Base-by-base conservation (phyloP, 2,888 invertebrate genomes). In the Caenorhabditis sulstoni region DNA sequence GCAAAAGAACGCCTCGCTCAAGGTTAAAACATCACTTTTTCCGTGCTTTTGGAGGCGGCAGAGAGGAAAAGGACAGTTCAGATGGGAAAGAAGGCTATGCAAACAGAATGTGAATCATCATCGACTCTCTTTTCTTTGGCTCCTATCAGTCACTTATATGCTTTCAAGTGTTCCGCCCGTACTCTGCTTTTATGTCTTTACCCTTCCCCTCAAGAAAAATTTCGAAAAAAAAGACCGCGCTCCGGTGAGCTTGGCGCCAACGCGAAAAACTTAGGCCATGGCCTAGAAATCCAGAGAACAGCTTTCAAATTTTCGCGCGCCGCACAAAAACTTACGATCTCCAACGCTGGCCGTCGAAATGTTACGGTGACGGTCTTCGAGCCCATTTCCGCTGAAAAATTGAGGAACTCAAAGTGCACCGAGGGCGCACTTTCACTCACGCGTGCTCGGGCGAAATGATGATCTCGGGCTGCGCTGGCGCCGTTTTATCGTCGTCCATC, bases 261-360 rank as follows among this genome's bases (percentile, higher is more conserved):
- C n/a, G n/a, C n/a, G n/a, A n/a, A n/a, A n/a, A n/a, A n/a, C n/a
- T n/a, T n/a, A n/a, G n/a, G n/a, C n/a, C n/a, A n/a, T n/a, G n/a
- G n/a, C n/a, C n/a, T n/a, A n/a, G n/a, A n/a, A n/a, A n/a, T n/a
- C n/a, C n/a, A n/a, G n/a, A n/a, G n/a, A n/a, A n/a, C n/a, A n/a
- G n/a, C n/a, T n/a, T n/a, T n/a, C n/a, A n/a, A n/a, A n/a, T n/a
- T n/a, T n/a, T n/a, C n/a, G n/a, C n/a, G n/a, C n/a, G n/a, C n/a
- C n/a, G n/a, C n/a, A n/a, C n/a, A 61, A 29, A 55, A 67, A 81
- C 84, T 80, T 57, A 85, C 85, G 64, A 35, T 85, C 86, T 62
- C 84, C 84, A 64, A 85, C 83, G 62, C 84, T 84, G 12, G 82
- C 81, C 12, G 84, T 81, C 0, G 86, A 86, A 45, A 85, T 77